phyloP scores from a whole-genome alignment of 1,140 invertebrate species.

The Drosophila hydei region DNA sequence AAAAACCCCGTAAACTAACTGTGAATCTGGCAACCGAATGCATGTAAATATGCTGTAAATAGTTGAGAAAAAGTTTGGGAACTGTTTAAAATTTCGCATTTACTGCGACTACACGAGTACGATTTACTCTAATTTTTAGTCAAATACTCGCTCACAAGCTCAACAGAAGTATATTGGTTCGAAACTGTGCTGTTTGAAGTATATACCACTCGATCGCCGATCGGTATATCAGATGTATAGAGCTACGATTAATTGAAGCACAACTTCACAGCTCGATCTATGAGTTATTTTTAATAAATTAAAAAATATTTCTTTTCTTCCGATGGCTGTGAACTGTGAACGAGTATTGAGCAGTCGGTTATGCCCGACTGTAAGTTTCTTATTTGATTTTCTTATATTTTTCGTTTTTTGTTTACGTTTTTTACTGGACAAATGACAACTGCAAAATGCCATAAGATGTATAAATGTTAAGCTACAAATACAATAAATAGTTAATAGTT shows the following conservation, averaged over 20 bases:
- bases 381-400: not conserved
- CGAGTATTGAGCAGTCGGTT: too few species aligned
- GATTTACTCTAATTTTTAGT: conserved; percentile 9
- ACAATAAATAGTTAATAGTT: conserved; percentile 70
- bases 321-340: too few species aligned
- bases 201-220: too few species aligned
- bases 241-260: too few species aligned
- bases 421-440: conserved; percentile 54
- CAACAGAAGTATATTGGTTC: too few species aligned
- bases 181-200: too few species aligned
- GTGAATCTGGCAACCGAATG: conserved; percentile 26
- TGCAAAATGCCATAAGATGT: conserved; percentile 64
- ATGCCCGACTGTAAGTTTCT: not conserved
- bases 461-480: conserved; percentile 71
- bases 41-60: conserved; percentile 38
- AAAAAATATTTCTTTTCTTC: too few species aligned
- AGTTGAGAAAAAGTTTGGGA: conserved; percentile 31
- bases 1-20: not conserved
- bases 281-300: not conserved
- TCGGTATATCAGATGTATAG: too few species aligned
- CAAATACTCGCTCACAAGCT: too few species aligned
- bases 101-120: conserved; percentile 1
- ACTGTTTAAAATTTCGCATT: conserved; percentile 33
- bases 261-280: too few species aligned
- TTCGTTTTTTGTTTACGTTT: not conserved